Percentiles rank a stretch among this genome's conserved stretches.
These are phyloP conservation scores for Callinectes sapidus DNA, from an alignment of 2,888 invertebrate species.

Conservation along the genomic window DNA sequence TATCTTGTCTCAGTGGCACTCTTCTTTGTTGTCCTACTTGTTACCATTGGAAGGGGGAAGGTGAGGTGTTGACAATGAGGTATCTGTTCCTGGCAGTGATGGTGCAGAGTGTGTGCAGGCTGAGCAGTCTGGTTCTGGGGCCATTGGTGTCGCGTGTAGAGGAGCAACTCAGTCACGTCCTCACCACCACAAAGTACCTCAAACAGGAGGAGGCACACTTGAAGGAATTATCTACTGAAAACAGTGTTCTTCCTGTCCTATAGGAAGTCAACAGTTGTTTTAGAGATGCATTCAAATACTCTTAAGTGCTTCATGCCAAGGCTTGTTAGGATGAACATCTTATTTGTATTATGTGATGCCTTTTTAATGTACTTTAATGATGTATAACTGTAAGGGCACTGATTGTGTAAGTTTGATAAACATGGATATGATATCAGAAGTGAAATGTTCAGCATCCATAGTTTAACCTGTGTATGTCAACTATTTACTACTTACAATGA, in stretches of 20 bases:
- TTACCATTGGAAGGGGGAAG: too few species aligned
- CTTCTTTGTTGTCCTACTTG: too few species aligned
- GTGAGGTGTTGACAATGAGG: neutral
- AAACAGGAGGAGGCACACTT: conserved; percentile 44
- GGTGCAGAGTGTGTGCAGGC: conserved; percentile 65
- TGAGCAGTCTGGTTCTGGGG: conserved; percentile 56
- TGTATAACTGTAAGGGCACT: neutral
- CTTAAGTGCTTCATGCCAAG: neutral
- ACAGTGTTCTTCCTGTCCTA: conserved; percentile 31
- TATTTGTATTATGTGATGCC: neutral
- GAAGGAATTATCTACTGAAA: conserved; percentile 37
- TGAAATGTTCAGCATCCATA: neutral
- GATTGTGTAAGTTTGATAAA: neutral
- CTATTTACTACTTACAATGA: neutral
- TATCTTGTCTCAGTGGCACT: neutral
- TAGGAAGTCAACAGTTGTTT: neutral
- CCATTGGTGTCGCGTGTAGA: conserved; percentile 58
- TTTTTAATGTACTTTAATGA: neutral
- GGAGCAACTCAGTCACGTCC: conserved; percentile 46
- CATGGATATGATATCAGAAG: neutral
- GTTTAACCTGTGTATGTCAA: neutral
- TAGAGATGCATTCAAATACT: neutral
- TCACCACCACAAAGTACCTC: conserved; percentile 38
- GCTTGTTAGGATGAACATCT: neutral
- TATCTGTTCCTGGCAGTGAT: conserved; percentile 47